Evolutionary conservation across 2,888 invertebrate species (phyloP).

Genomic region (Synanthedon andrenaeformis): DNA sequence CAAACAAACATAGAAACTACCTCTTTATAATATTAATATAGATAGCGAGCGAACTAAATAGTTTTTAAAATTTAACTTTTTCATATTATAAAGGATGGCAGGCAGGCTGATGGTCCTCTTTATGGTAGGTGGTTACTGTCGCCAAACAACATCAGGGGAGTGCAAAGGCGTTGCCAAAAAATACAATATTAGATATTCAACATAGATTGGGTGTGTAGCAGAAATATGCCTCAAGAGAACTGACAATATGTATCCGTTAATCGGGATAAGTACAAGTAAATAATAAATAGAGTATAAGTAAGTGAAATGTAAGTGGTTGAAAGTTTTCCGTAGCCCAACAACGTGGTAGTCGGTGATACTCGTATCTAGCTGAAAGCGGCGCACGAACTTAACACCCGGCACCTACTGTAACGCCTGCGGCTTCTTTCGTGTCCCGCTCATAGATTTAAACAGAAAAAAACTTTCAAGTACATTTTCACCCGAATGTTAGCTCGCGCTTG

Average conservation of each 20-base stretch:
- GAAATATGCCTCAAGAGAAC: too few species aligned
- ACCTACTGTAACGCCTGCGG: conserved; percentile 19
- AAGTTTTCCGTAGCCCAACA: conserved; percentile 30
- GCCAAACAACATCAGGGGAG: too few species aligned
- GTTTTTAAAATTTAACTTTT: too few species aligned
- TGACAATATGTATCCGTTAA: conserved; percentile 13
- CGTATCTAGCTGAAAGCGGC: conserved; percentile 3
- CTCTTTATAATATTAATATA: too few species aligned
- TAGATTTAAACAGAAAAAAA: conserved; percentile 18
- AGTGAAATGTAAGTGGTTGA: conserved; percentile 49
- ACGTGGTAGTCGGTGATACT: conserved; percentile 20
- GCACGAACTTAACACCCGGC: conserved; percentile 18
- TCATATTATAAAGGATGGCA: too few species aligned
- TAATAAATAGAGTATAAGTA: conserved; percentile 40
- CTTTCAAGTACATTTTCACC: conserved; percentile 7
- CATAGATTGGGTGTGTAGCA: too few species aligned
- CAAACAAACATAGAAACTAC: too few species aligned
- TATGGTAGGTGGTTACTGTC: too few species aligned
- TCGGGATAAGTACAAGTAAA: conserved; percentile 25
- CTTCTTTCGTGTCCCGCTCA: conserved; percentile 31
- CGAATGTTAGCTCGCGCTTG: conserved; percentile 17
- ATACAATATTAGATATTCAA: too few species aligned
- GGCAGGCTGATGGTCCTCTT: too few species aligned
- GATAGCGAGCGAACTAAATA: too few species aligned
- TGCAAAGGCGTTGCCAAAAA: too few species aligned